Evolutionary conservation across 1,140 invertebrate genomes (phyloP), one percentile per base, ranked within the genome.

Genomic region (Gonatopus flavifemur): DNA sequence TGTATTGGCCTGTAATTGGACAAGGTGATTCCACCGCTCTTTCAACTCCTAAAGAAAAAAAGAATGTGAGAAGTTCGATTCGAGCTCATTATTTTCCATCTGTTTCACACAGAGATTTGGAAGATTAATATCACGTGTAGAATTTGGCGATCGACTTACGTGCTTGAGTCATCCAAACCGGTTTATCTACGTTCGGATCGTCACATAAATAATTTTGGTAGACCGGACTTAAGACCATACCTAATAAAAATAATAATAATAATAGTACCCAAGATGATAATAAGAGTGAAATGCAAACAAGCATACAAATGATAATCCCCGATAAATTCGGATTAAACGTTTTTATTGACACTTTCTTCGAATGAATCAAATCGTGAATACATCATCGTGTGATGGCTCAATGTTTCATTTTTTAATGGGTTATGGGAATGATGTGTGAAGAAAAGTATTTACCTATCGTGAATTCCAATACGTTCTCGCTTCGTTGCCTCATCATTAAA

Each of bases 1-100:
- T 83, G 57, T 87, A 88, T 63, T 86, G 83, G 1, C 87, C 87
- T 15, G 83, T 82, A 53, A 89, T 85, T 18, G 86, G 86, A 72
- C 87, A 89, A 3, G 83, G 78, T 7, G 82, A 82, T 59, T 82
- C 77, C 24, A 79, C 74, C 18, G 72, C 56, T 48, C 79, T 62
- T 55, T 83, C 77, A 22, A 81, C 53, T 40, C 82, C 82, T 83
- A 36, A 32, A 45, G 21, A 60, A 70, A 67, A 55, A 53, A 47
- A 57, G 46, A 20, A 46, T 51, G 37, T 8, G 16, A 16, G 20
- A 30, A n/a, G n/a, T n/a, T n/a, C n/a, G n/a, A n/a, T n/a, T n/a
- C n/a, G n/a, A n/a, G n/a, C n/a, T n/a, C n/a, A n/a, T n/a, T n/a
- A n/a, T n/a, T n/a, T n/a, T n/a, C n/a, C n/a, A n/a, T n/a, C n/a